Evolutionary conservation across 2,888 invertebrate species (phyloP).

Genomic region (Agelastica alni): DNA sequence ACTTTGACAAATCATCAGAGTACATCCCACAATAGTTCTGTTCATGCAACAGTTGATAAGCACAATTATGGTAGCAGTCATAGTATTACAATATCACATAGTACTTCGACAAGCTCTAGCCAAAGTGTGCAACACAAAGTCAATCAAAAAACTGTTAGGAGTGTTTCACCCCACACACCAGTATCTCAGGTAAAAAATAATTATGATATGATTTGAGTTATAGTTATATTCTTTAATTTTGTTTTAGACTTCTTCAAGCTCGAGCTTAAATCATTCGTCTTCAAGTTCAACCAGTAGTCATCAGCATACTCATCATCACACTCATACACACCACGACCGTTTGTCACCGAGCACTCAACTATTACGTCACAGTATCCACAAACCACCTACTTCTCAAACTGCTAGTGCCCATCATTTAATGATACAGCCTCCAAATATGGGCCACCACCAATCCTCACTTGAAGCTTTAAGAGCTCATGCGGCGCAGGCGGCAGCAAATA

Average conservation of each 20-base stretch:
- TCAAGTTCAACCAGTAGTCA: constrained; percentile 50
- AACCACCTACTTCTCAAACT: constrained; percentile 44
- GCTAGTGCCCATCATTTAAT: constrained; percentile 63
- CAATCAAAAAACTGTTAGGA: constrained; percentile 54
- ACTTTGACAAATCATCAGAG: constrained; percentile 70
- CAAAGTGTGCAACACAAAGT: constrained; percentile 63
- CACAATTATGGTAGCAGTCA: constrained; percentile 60
- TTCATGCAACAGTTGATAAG: constrained; percentile 68
- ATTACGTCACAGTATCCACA: constrained; percentile 58
- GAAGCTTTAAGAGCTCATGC: constrained; percentile 78
- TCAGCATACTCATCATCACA: constrained; percentile 72
- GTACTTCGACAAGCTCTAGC: constrained; percentile 69
- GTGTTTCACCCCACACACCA: constrained; percentile 51
- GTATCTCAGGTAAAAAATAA: constrained; percentile 42
- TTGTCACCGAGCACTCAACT: constrained; percentile 60
- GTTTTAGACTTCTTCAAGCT: constrained; percentile 43
- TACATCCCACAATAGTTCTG: constrained; percentile 66
- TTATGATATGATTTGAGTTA: no score
- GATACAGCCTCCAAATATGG: constrained; percentile 69
- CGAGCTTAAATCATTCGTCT: constrained; percentile 60
- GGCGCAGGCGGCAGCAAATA: constrained; percentile 65
- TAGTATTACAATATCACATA: constrained; percentile 69
- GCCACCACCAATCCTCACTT: constrained; percentile 63
- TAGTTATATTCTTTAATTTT: no score
- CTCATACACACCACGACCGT: constrained; percentile 67